Conservation (phyloP, 1,140 invertebrate genomes). For the Atta cephalotes region DNA sequence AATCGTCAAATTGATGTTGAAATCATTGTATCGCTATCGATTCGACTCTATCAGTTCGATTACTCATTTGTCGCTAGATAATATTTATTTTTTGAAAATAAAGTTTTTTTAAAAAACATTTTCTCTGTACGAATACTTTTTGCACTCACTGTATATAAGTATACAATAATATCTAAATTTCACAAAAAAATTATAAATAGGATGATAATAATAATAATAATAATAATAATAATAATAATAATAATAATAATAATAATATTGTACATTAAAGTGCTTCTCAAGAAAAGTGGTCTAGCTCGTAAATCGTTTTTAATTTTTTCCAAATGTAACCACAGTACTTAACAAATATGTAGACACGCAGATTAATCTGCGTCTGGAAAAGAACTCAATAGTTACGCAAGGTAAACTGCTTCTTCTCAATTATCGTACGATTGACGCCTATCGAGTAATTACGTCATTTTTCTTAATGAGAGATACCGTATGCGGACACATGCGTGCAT, state of each 20-base stretch:
- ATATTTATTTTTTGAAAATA: too few relatives aligned
- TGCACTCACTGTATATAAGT: neutral
- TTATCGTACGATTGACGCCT: slow-evolving; percentile 16
- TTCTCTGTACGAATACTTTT: too few relatives aligned
- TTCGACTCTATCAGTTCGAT: too few relatives aligned
- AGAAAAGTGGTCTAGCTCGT: neutral
- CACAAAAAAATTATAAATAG: neutral
- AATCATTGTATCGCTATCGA: too few relatives aligned
- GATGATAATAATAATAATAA: neutral
- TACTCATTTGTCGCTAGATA: too few relatives aligned
- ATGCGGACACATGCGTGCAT: neutral
- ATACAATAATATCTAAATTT: neutral
- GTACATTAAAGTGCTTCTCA: neutral
- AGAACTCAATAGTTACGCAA: slow-evolving; percentile 23
- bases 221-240: neutral
- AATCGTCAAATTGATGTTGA: too few relatives aligned
- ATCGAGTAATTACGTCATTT: slow-evolving; percentile 10
- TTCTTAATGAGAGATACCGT: slow-evolving; percentile 22
- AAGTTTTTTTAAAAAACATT: too few relatives aligned
- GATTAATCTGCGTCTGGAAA: neutral
- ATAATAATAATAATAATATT: neutral
- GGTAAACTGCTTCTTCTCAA: neutral
- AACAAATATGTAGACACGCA: neutral
- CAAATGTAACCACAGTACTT: neutral
- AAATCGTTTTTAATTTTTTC: neutral